phyloP scores from a whole-genome alignment of 2,888 invertebrate species.

The Andrena praecox region DNA sequence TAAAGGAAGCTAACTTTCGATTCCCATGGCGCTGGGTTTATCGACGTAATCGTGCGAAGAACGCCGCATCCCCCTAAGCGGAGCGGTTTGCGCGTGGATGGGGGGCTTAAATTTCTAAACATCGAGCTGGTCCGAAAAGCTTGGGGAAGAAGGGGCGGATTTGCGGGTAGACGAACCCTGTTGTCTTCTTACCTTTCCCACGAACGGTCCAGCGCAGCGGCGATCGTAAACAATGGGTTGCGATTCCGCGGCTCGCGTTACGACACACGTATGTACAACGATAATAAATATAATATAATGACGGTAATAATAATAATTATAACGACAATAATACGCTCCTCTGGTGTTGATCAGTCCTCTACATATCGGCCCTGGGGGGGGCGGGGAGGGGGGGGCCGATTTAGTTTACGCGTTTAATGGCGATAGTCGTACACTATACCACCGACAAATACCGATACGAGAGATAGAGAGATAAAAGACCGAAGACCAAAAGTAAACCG shows the following conservation, averaged over 20 bases:
- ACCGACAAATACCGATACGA: slow-evolving; percentile 41
- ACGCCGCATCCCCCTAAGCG: too few species aligned
- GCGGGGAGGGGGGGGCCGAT: not conserved
- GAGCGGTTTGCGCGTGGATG: too few species aligned
- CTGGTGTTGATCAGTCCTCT: slow-evolving; percentile 24
- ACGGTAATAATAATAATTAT: slow-evolving; percentile 40
- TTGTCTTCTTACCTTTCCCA: slow-evolving; percentile 41
- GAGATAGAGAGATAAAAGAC: slow-evolving; percentile 42
- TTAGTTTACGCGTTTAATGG: slow-evolving; percentile 22
- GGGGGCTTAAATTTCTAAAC: too few species aligned
- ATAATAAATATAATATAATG: slow-evolving; percentile 49
- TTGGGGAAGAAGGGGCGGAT: not conserved
- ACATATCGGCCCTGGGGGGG: slow-evolving; percentile 14
- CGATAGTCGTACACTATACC: slow-evolving; percentile 14
- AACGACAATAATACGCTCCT: slow-evolving; percentile 31
- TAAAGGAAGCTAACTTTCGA: too few species aligned
- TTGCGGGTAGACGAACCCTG: too few species aligned
- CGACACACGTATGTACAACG: slow-evolving; percentile 46
- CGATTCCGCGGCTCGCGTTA: slow-evolving; percentile 39
- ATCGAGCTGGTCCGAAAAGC: not conserved
- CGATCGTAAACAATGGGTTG: slow-evolving; percentile 39
- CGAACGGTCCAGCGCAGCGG: not conserved
- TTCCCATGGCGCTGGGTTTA: too few species aligned
- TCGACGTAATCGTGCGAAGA: too few species aligned
- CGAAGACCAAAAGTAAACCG: slow-evolving; percentile 43